A percentile compares a stretch with the other conserved stretches of the same genome.
These are phyloP conservation scores for Porites cylindrica DNA, from an alignment of 92 coral and sea anemone genomes.

Conservation along the genomic window DNA sequence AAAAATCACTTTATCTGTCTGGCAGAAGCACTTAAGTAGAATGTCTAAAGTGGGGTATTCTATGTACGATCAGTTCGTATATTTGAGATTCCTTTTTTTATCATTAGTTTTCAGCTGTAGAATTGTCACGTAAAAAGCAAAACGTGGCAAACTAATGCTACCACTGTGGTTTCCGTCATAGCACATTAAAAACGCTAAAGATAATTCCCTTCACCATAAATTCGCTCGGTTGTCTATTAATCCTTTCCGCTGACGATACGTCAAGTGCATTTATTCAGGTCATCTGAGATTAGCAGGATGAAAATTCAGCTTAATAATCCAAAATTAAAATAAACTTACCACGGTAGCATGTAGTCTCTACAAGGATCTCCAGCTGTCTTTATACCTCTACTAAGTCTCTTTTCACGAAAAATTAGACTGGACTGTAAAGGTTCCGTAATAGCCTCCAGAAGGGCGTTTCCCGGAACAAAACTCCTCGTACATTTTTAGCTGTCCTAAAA, in stretches of 20 bases:
- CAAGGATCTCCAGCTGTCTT: not conserved
- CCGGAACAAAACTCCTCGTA: not conserved
- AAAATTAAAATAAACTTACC: not conserved
- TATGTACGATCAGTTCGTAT: no score
- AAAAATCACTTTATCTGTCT: no score
- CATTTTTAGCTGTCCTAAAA: not conserved
- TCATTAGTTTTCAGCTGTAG: no score
- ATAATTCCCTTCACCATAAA: no score
- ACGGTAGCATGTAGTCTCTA: not conserved
- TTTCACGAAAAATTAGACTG: not conserved
- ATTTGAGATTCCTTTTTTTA: no score
- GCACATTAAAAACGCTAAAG: not conserved
- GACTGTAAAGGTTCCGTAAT: not conserved
- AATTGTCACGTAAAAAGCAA: no score
- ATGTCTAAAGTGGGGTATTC: no score
- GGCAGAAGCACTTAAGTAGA: no score
- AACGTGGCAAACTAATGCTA: not conserved
- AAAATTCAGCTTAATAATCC: not conserved
- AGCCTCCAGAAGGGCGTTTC: not conserved
- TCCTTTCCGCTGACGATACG: not conserved
- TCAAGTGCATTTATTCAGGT: not conserved
- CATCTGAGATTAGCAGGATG: not conserved
- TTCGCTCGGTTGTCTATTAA: not conserved
- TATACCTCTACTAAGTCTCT: not conserved
- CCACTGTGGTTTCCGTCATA: not conserved